Percentiles rank a stretch among this genome's conserved stretches.
phyloP scores from a whole-genome alignment of 2,113 vertebrate genomes.

The Megaptera novaeangliae region DNA sequence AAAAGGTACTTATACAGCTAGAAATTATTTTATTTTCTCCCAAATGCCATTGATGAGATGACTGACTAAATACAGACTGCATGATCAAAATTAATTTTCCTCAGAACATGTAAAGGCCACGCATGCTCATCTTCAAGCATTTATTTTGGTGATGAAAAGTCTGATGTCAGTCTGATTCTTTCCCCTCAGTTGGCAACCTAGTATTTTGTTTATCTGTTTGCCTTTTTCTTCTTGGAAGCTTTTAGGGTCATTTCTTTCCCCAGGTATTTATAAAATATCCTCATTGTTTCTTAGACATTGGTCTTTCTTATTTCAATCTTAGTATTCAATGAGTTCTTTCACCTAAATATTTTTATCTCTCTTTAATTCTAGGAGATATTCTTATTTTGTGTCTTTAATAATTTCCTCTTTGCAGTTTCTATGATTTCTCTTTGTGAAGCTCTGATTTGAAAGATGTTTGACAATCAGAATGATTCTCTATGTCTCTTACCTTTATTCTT shows the following conservation, averaged over 20 bases:
- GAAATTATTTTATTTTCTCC: not conserved
- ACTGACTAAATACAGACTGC: not conserved
- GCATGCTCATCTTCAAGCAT: not conserved
- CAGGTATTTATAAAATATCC: not conserved
- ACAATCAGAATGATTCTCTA: not conserved
- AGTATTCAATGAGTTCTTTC: not conserved
- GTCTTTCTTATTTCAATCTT: not conserved
- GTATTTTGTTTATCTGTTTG: not conserved
- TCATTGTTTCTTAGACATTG: not conserved
- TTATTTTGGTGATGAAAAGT: not conserved
- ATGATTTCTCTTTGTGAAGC: not conserved
- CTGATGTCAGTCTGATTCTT: not conserved
- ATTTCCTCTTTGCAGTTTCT: not conserved
- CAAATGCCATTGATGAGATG: not conserved
- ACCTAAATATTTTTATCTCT: not conserved
- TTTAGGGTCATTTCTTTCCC: not conserved
- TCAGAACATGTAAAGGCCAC: not conserved
- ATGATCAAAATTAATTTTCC: not conserved
- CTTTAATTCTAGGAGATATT: not conserved
- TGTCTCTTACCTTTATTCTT: not conserved
- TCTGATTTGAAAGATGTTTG: not conserved
- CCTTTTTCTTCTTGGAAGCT: not conserved
- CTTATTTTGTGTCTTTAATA: not conserved
- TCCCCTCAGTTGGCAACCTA: not conserved
- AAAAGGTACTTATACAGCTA: not conserved